phyloP scores from a whole-genome alignment of 2,113 vertebrate genomes.

The Arothron firmamentum region DNA sequence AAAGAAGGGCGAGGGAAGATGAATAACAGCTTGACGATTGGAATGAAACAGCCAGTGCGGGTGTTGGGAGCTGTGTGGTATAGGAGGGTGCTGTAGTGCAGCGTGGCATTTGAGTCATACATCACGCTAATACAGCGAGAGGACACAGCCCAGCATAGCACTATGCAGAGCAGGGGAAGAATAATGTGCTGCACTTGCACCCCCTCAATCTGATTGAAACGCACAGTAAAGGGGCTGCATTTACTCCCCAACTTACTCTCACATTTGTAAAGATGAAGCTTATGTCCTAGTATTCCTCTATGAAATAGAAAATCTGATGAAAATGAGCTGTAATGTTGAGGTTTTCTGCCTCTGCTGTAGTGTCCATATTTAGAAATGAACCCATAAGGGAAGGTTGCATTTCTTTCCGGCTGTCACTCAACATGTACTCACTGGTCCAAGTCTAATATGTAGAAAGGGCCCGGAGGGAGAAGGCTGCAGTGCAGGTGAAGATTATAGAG shows the following conservation, averaged over 20 bases:
- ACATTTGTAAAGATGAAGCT: too few relatives aligned
- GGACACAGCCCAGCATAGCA: conserved; percentile 67
- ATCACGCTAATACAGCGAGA: conserved; percentile 74
- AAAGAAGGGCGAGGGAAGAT: conserved; percentile 50
- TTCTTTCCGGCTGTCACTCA: too few relatives aligned
- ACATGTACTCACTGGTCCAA: too few relatives aligned
- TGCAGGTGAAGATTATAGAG: too few relatives aligned
- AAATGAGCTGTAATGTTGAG: too few relatives aligned
- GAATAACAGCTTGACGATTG: conserved; percentile 70
- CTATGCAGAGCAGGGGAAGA: conserved; percentile 73
- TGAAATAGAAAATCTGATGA: too few relatives aligned
- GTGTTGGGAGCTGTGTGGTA: conserved; percentile 51
- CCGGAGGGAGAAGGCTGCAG: too few relatives aligned
- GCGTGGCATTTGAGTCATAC: conserved; percentile 64
- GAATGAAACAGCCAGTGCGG: conserved; percentile 65
- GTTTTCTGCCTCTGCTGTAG: too few relatives aligned
- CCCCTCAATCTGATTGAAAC: conserved; percentile 72
- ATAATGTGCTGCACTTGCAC: conserved; percentile 72
- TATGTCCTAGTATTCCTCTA: too few relatives aligned
- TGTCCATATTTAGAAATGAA: too few relatives aligned
- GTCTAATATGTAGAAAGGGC: too few relatives aligned
- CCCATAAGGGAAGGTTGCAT: too few relatives aligned
- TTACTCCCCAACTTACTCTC: conserved; percentile 41
- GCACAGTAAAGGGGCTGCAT: conserved; percentile 57
- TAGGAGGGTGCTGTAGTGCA: conserved; percentile 49